Percentiles rank a stretch among this genome's conserved stretches.
phyloP scores from a whole-genome alignment of 2,113 vertebrate genomes.

The Chroicocephalus ridibundus region DNA sequence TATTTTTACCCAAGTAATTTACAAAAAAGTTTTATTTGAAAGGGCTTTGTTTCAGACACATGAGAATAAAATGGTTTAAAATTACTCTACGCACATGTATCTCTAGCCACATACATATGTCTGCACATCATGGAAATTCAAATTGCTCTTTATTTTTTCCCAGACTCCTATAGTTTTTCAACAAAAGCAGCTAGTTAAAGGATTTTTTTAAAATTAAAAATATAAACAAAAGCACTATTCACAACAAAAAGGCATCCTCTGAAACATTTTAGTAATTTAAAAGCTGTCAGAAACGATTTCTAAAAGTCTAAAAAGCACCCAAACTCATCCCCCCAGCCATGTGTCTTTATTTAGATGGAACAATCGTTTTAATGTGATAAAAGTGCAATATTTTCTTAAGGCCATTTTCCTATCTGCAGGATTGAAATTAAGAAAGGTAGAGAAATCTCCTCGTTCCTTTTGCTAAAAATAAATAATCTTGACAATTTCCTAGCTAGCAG shows the following conservation, averaged over 20 bases:
- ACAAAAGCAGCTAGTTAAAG: not conserved
- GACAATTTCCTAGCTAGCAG: not conserved
- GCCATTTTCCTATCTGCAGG: not conserved
- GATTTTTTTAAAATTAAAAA: not conserved
- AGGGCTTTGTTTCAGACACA: not conserved
- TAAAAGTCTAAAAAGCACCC: not conserved
- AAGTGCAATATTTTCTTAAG: not conserved
- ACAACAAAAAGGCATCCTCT: not conserved
- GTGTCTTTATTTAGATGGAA: not conserved
- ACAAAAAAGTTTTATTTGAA: not conserved
- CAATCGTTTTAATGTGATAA: conserved; percentile 2
- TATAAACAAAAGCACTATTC: not conserved
- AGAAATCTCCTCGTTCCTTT: not conserved
- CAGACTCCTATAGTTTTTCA: not conserved
- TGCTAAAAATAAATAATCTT: not conserved
- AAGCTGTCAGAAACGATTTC: conserved; percentile 45
- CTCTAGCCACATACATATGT: not conserved
- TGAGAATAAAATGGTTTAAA: not conserved
- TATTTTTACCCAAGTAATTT: not conserved
- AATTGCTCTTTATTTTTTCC: not conserved
- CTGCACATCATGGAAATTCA: not conserved
- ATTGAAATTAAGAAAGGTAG: not conserved
- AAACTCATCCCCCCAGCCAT: not conserved
- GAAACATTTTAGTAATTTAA: not conserved
- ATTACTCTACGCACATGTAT: not conserved